phyloP scores from a whole-genome alignment of 2,888 invertebrate genomes.

The Himalopsyche japonica region DNA sequence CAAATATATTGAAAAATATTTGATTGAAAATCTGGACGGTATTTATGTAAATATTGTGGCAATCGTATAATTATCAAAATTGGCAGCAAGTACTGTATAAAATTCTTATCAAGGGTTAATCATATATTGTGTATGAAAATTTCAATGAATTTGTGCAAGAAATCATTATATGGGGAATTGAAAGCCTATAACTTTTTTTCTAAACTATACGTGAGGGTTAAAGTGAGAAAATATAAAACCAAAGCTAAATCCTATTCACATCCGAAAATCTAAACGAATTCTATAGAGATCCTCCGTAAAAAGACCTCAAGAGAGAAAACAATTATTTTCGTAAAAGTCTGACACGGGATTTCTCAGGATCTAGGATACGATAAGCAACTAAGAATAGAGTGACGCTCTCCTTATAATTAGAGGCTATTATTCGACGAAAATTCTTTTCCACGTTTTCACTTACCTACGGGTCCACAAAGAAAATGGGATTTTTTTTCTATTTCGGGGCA shows the following conservation, averaged over 20 bases:
- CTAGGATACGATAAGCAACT: not conserved
- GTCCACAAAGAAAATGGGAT: not conserved
- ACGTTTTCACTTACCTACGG: not conserved
- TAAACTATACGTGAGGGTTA: no score
- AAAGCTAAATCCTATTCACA: not conserved
- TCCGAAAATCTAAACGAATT: not conserved
- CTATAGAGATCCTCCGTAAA: not conserved
- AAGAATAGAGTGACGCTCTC: not conserved
- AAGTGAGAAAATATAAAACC: no score
- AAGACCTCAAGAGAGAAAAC: not conserved
- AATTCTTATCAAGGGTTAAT: no score
- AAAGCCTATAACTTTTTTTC: no score
- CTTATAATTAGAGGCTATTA: not conserved
- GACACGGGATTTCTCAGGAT: not conserved
- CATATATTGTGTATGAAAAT: no score
- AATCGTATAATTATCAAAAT: no score
- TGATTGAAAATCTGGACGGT: no score
- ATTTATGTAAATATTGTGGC: no score
- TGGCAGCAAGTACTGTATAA: no score
- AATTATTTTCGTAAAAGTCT: not conserved
- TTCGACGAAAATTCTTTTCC: not conserved
- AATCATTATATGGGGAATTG: no score
- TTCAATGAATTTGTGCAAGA: no score
- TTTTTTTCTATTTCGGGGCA: not conserved
- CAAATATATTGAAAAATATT: no score